Evolutionary conservation across 2,888 invertebrate genomes (phyloP).

Genomic region (Phania funesta): DNA sequence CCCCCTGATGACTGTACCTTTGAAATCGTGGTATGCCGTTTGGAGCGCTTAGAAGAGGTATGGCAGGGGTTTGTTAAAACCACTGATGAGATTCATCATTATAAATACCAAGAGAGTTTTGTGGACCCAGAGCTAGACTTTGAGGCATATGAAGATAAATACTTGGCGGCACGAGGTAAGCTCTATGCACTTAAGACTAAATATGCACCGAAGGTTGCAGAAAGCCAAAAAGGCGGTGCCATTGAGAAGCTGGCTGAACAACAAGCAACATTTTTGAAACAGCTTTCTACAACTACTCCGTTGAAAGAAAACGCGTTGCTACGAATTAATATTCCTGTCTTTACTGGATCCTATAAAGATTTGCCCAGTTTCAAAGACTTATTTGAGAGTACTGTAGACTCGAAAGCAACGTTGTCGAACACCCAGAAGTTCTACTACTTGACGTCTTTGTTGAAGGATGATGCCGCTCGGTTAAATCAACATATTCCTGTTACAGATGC

Average conservation of each 20-base stretch:
- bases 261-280: constrained; percentile 21
- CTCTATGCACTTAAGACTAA: background rate
- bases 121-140: background rate
- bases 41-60: constrained; percentile 36
- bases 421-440: constrained; percentile 62
- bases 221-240: too few species aligned
- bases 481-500: constrained; percentile 58
- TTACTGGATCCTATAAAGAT: constrained; percentile 57
- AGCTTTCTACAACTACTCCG: background rate
- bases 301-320: constrained; percentile 44
- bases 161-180: background rate
- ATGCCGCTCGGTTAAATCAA: constrained; percentile 57
- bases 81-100: background rate
- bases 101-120: background rate
- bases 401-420: constrained; percentile 41
- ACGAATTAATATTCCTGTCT: constrained; percentile 48
- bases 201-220: background rate
- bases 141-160: background rate
- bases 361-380: constrained; percentile 64
- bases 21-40: constrained; percentile 9
- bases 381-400: constrained; percentile 48
- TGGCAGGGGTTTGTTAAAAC: constrained; percentile 26
- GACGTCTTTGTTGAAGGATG: constrained; percentile 52
- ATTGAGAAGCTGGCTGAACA: background rate
- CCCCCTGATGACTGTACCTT: constrained; percentile 30